Evolutionary conservation across 2,888 invertebrate species (phyloP).

Genomic region (Tiliacea citrago): DNA sequence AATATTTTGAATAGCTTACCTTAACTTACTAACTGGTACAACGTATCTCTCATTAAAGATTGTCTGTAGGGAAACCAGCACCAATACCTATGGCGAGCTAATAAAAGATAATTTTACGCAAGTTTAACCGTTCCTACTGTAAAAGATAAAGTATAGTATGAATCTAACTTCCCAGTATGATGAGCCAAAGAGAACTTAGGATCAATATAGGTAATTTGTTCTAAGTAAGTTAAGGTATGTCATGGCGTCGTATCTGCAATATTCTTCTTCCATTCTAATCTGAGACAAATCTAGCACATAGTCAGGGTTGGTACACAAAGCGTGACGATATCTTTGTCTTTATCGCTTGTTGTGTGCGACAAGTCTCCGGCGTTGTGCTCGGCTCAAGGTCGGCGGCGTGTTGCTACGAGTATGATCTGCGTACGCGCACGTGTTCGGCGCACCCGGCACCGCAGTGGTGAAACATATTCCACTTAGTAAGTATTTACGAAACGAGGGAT

Average conservation of each 20-base stretch:
- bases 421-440: slow-evolving; percentile 43
- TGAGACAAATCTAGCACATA: not conserved
- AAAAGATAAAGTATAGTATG: not conserved
- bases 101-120: too few species aligned
- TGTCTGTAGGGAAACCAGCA: not conserved
- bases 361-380: not conserved
- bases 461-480: slow-evolving; percentile 38
- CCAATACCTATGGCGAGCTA: not conserved
- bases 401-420: slow-evolving; percentile 5
- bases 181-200: not conserved
- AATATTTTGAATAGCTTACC: too few species aligned
- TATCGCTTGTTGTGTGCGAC: slow-evolving; percentile 13
- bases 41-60: not conserved
- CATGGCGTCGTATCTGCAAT: not conserved
- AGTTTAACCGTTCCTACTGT: not conserved
- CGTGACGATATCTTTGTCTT: slow-evolving; percentile 12
- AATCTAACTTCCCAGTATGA: not conserved
- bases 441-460: slow-evolving; percentile 23
- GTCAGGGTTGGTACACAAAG: not conserved
- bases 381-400: slow-evolving; percentile 41
- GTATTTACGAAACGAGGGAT: slow-evolving; percentile 50
- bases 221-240: not conserved
- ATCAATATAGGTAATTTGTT: not conserved
- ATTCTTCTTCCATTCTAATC: not conserved
- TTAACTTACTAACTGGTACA: not conserved